Evolutionary conservation across 1,140 invertebrate species (phyloP), one percentile per base, ranked within the genome.

Genomic region (Micrasema minimum): DNA sequence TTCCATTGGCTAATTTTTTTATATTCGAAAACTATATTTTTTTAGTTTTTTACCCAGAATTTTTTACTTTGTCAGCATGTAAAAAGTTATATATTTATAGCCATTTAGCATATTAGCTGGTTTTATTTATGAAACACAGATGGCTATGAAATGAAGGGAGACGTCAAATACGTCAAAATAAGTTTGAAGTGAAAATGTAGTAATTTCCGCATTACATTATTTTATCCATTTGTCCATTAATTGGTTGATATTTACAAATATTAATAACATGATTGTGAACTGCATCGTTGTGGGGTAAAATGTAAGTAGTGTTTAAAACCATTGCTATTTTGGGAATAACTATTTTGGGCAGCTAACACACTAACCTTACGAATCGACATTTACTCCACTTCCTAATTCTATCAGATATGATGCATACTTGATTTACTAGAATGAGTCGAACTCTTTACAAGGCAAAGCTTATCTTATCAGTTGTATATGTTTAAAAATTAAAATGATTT

Each of bases 101-200:
- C 59, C 59, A 11, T 64, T 64, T 59, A 35, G 38, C 55, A 38
- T 22, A 46, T 14, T 64, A 37, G 38, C 41, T 64, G 43, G 59
- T 64, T 64, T 64, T 64, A 31, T 50, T 35, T 31, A 50, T 65
- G 62, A 65, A 65, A 48, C 62, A 65, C 45, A 65, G 62, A 65
- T 65, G 62, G 62, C 53, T 57, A 38, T 31, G 26, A 31, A 31
- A 31, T 14, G 22, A 31, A 9, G 51, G 50, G 48, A 67, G 38
- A 67, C 46, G 66, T 67, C 66, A 67, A 67, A 67, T 20, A 67
- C 46, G 66, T 67, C 66, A 67, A 67, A 67, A 67, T 67, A 67
- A 67, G 66, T 55, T 67, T 57, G 50, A 46, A 43, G 66, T 67
- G 66, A 67, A 67, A 67, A 67, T 67, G 66, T 67, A 67, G 66